Evolutionary conservation across 1,140 invertebrate genomes (phyloP), one percentile per base, ranked within the genome.

Genomic region (Bathynomus jamesi): DNA sequence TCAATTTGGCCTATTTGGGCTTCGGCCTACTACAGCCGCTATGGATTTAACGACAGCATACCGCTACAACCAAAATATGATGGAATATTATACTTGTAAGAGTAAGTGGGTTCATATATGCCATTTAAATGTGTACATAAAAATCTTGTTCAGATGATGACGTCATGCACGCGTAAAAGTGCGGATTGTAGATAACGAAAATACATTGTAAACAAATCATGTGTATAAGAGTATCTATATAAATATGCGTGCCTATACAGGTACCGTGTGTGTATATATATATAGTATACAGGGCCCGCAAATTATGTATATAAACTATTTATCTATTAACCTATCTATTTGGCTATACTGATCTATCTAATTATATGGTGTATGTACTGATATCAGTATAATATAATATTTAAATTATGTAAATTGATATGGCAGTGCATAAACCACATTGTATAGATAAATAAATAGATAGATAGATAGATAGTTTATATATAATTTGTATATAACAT

Each of bases 71-170:
- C 94, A 95, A 80, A 95, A 95, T 83, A 96, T 96, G 93, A 96
- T 96, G 94, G 94, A 96, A 85, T 96, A 96, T 85, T 96, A 96
- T 81, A 95, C 94, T 81, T 96, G 94, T 95, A 90, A 95, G 91
- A 70, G 71, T 69, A 31, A 65, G 67, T 72, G 61, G 24, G 32
- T 40, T 40, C 17, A 40, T 40, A 17, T 40, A 40, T 17, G 32
- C 7, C 7, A 8, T 40, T 40, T 17, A 40, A 40, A 40, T 40
- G 17, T 40, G 7, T 8, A 8, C 7, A 8, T 8, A 40, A 8
- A 40, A 8, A 40, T 8, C 17, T 40, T 40, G 7, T 40, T 40
- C 17, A 40, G 17, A 40, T 40, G 32, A 8, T 40, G 7, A 8
- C 17, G 17, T 8, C 7, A 8, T 40, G 7, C 17, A 8, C 32